Evolutionary conservation across 2,113 vertebrate species (phyloP).

Genomic region (Ariopsis seemanni): DNA sequence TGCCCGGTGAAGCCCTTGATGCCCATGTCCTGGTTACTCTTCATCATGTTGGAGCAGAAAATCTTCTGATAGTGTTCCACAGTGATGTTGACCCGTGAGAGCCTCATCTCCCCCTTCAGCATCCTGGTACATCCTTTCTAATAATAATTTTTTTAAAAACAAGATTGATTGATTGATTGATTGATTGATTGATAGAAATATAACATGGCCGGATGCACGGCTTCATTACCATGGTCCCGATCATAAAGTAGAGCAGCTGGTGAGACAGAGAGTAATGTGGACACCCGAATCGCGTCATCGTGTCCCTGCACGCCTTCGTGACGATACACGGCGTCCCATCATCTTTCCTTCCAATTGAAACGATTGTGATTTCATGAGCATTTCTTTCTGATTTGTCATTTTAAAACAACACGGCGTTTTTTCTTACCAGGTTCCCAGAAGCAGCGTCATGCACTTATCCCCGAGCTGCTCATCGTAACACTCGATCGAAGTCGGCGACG

Average conservation of each 20-base stretch:
- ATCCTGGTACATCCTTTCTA: constrained; percentile 76
- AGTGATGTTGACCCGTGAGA: constrained; percentile 70
- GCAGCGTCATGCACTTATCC: constrained; percentile 76
- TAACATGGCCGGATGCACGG: background rate
- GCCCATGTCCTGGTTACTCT: constrained; percentile 73
- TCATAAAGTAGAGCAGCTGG: constrained; percentile 86
- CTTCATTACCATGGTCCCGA: constrained; percentile 74
- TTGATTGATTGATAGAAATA: background rate
- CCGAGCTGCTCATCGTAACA: constrained; percentile 78
- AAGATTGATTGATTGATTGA: background rate
- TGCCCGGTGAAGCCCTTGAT: constrained; percentile 59
- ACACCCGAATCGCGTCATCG: constrained; percentile 77
- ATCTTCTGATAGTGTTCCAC: constrained; percentile 71
- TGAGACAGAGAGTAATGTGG: constrained; percentile 80
- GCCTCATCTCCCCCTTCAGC: constrained; percentile 69
- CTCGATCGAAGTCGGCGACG: constrained; percentile 55
- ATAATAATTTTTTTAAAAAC: background rate
- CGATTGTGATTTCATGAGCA: background rate
- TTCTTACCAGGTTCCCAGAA: constrained; percentile 81
- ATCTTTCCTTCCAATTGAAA: constrained; percentile 67
- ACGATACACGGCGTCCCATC: constrained; percentile 74
- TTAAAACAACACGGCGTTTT: background rate
- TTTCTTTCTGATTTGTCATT: background rate
- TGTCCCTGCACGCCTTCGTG: constrained; percentile 73
- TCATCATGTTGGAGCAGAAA: constrained; percentile 88